Base-by-base conservation (phyloP, 2,797 vertebrate species). In the Arnoldichthys spilopterus region DNA sequence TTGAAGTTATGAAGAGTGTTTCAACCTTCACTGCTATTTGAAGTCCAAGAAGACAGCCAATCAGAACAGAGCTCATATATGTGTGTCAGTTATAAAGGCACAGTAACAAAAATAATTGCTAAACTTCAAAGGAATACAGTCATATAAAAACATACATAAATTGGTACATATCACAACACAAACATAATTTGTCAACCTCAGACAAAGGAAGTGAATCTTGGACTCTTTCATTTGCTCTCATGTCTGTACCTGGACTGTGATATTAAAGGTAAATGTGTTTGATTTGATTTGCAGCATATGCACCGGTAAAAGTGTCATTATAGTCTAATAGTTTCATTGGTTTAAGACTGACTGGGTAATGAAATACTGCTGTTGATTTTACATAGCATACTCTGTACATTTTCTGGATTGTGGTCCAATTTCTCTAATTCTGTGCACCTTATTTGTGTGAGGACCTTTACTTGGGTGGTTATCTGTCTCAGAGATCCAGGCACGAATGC, bases 251-350 rank as follows among this genome's bases (percentile, higher is more conserved):
- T 74, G 20, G 49, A 47, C 11, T 32, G 8, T 56, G 11, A 18
- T 32, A 32, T 61, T 6, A 18, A 74, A 18, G 40, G 30, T 49
- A 28, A 40, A 66, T n/a, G 56, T 45, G 7, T 37, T 22, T 56
- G 12, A 72, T 66, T 53, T 47, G 30, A 69, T 53, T 45, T 53
- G 47, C 43, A 32, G 9, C 45, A 12, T 32, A 26, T 47, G 26
- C 47, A 70, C 40, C 8, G 8, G 8, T 3, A 8, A 37, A 37
- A 8, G 3, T 37, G 2, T 54, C 45, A 51, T 40, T 30, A 54
- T 78, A 54, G 37, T 62, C 62, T 24, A 47, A n/a, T n/a, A n/a
- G n/a, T 68, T 68, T 68, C 64, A 68, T 68, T 68, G 28, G 7
- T 49, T 30, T 32, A 53, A 53, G 13, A 8, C n/a, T 63, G 61